Evolutionary conservation across 2,113 vertebrate genomes (phyloP).

Genomic region (Todiramphus saurophagus): DNA sequence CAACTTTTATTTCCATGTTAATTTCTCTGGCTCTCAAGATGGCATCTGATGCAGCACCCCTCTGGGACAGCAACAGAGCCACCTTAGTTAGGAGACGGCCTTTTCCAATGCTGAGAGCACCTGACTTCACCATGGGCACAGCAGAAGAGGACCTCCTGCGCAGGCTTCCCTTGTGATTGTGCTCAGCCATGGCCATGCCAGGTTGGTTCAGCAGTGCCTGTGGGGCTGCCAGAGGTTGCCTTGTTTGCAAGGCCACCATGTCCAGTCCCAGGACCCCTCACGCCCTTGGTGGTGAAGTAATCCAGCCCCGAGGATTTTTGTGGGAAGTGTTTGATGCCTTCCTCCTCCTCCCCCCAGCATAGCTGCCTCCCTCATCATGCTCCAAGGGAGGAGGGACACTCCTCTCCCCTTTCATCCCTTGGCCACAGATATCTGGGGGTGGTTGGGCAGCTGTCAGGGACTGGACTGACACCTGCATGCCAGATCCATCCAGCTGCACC

Average conservation of each 20-base stretch:
- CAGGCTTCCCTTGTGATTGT: accelerated
- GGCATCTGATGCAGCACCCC: neutral
- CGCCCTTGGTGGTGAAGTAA: no score
- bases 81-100: neutral
- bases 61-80: neutral
- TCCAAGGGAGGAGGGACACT: neutral
- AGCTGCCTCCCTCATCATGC: neutral
- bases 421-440: neutral
- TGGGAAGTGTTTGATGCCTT: neutral
- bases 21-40: neutral
- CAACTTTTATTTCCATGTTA: neutral
- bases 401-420: neutral
- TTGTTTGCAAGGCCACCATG: neutral
- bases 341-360: accelerated
- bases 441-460: constrained; percentile 64
- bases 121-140: accelerated
- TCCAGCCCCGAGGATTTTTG: neutral
- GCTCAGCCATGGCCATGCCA: accelerated
- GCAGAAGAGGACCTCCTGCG: accelerated
- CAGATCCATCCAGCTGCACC: constrained; percentile 70
- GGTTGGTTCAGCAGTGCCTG: neutral
- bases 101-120: neutral
- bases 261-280: accelerated
- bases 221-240: neutral
- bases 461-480: constrained; percentile 51